phyloP scores from a whole-genome alignment of 1,140 invertebrate species.

The Hypothenemus hampei region DNA sequence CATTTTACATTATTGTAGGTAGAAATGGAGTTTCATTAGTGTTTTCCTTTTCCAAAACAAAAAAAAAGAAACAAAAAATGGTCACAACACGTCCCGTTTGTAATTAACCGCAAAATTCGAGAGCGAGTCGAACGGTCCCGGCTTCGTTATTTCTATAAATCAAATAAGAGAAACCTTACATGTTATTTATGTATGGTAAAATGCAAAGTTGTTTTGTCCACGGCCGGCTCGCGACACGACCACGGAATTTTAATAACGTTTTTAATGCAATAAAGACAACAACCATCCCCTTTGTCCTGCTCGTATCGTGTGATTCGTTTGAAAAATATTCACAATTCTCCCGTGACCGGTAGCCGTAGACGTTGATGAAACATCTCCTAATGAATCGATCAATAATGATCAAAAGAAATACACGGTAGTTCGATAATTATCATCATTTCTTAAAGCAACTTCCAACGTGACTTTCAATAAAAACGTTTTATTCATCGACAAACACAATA shows the following conservation, averaged over 20 bases:
- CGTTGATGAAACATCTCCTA: neutral
- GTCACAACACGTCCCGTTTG: no score
- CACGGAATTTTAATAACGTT: conserved; percentile 9
- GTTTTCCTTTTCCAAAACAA: no score
- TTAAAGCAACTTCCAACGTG: conserved; percentile 14
- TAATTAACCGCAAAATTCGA: no score
- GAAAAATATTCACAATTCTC: neutral
- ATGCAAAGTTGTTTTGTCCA: conserved; percentile 9
- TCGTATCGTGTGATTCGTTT: neutral
- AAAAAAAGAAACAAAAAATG: no score
- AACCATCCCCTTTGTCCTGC: neutral
- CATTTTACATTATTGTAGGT: no score
- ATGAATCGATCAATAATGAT: conserved; percentile 20
- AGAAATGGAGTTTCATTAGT: no score
- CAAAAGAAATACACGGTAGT: conserved; percentile 25
- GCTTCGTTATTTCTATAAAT: conserved; percentile 15
- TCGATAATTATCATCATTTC: conserved; percentile 27
- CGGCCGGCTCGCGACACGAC: neutral
- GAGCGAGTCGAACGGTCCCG: no score
- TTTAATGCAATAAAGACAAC: neutral
- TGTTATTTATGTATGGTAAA: no score
- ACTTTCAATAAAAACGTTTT: conserved; percentile 28
- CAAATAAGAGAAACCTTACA: conserved; percentile 7
- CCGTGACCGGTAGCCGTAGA: neutral
- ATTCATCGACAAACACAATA: conserved; percentile 17